phyloP scores from a whole-genome alignment of 2,888 invertebrate genomes.

The Stenodera caucasica region DNA sequence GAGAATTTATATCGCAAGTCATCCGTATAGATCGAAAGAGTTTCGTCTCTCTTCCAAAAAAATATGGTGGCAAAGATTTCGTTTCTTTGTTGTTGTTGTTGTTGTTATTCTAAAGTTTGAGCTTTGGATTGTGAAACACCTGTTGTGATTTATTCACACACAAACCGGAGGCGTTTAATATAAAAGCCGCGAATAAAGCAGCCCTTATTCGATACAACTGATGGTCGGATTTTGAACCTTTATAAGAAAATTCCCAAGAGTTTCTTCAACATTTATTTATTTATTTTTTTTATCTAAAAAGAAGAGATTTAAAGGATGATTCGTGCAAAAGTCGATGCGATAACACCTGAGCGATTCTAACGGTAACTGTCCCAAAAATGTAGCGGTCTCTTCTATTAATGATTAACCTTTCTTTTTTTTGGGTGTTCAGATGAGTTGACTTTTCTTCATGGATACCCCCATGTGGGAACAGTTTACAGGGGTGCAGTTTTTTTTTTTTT shows the following conservation, averaged over 20 bases:
- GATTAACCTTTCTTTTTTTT: conserved; percentile 29
- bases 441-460: conserved; percentile 29
- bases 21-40: conserved; percentile 34
- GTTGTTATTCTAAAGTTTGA: conserved; percentile 13
- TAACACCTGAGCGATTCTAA: conserved; percentile 34
- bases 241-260: conserved; percentile 16
- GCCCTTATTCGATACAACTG: conserved; percentile 20
- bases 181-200: conserved; percentile 43
- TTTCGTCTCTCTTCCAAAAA: conserved; percentile 19
- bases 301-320: conserved; percentile 12
- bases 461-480: conserved; percentile 38
- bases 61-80: conserved; percentile 6
- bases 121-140: conserved; percentile 19
- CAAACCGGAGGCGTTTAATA: conserved; percentile 31
- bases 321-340: conserved; percentile 41
- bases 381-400: conserved; percentile 37
- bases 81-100: conserved; percentile 6
- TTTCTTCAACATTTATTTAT: conserved; percentile 19
- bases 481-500: conserved; percentile 26
- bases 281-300: conserved; percentile 12
- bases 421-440: conserved; percentile 40
- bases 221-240: conserved; percentile 18
- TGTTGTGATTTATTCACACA: conserved; percentile 32
- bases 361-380: conserved; percentile 30
- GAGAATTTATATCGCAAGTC: conserved; percentile 40